Base-by-base conservation (phyloP, 2,113 vertebrate species). In the Pterocles burchelli region DNA sequence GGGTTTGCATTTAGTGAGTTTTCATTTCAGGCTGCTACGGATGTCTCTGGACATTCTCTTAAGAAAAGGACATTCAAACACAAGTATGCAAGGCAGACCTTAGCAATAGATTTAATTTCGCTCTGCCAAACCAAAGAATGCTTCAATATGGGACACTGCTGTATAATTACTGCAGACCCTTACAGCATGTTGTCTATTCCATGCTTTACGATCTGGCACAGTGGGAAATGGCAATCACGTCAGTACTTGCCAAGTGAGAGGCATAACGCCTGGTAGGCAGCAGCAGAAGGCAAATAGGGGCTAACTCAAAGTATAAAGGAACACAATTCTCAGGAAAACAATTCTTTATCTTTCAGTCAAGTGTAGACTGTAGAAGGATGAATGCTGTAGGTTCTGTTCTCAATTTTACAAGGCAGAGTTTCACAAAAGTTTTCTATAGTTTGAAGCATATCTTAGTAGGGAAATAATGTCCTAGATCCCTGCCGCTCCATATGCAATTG, bases 101-200 rank as follows among this genome's bases (percentile, higher is more conserved):
- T 73, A 88, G 68, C 57, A 61, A 31, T 38, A 87, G n/a, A 70
- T 10, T 74, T 71, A 4, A 49, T 78, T 92, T 89, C 28, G 89
- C 46, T 95, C 67, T 82, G 74, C 89, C 81, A 93, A 46, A 91
- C 84, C 94, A 96, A 95, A 96, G 84, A 95, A 70, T 34, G 54
- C 45, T 80, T 93, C n/a, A 52, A 5, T 73, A 22, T 70, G 51
- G 55, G 51, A 80, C 36, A 41, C 18, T 17, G 43, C 38, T 75
- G 10, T 62, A 21, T 71, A 75, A 70, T 49, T 80, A 61, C 4
- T 75, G 48, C 65, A 81, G 71, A 89, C 38, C 25, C 31, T 91
- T 92, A 13, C 29, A 57, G 52, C 43, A 13, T 71, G 62, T 70
- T n/a, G 41, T 67, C 33, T 87, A 59, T 57, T 94, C 26, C 54